Conservation (phyloP, 2,113 vertebrate species). For the Pipa parva region DNA sequence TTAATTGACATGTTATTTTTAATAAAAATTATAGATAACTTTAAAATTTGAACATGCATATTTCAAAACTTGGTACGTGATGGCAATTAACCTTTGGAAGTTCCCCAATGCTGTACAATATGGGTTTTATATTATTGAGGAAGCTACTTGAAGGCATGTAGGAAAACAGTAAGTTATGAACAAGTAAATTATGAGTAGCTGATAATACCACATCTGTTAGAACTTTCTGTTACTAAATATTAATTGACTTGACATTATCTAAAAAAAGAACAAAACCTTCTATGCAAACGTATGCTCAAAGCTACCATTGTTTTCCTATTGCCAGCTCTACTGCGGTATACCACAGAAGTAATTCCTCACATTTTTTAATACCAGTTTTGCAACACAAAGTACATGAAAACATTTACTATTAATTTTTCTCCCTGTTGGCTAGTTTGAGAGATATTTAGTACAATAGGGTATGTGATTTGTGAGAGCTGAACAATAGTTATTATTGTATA, state of each 20-base stretch:
- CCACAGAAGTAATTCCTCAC: conserved; percentile 47
- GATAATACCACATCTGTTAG: conserved; percentile 49
- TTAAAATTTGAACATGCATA: background rate
- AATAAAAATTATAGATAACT: background rate
- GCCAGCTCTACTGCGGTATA: conserved; percentile 50
- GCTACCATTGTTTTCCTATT: conserved; percentile 50
- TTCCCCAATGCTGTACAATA: conserved; percentile 41
- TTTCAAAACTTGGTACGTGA: background rate
- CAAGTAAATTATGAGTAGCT: conserved; percentile 48
- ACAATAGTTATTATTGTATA: too few relatives aligned
- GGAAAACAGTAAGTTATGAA: conserved; percentile 45
- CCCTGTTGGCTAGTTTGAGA: conserved; percentile 20
- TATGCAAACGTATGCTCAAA: conserved; percentile 39
- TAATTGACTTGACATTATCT: conserved; percentile 36
- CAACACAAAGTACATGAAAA: conserved; percentile 24
- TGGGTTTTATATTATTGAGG: conserved; percentile 20
- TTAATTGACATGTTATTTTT: too few relatives aligned
- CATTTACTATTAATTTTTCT: conserved; percentile 22
- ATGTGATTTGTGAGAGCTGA: conserved; percentile 14
- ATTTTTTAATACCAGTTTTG: conserved; percentile 47
- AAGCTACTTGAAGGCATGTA: conserved; percentile 35
- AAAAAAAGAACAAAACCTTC: conserved; percentile 40
- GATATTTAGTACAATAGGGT: conserved; percentile 6
- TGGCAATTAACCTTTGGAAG: conserved; percentile 29
- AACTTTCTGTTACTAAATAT: conserved; percentile 42